Evolutionary conservation across 2,113 vertebrate genomes (phyloP), one percentile per base, ranked within the genome.

Genomic region (Psophia crepitans): DNA sequence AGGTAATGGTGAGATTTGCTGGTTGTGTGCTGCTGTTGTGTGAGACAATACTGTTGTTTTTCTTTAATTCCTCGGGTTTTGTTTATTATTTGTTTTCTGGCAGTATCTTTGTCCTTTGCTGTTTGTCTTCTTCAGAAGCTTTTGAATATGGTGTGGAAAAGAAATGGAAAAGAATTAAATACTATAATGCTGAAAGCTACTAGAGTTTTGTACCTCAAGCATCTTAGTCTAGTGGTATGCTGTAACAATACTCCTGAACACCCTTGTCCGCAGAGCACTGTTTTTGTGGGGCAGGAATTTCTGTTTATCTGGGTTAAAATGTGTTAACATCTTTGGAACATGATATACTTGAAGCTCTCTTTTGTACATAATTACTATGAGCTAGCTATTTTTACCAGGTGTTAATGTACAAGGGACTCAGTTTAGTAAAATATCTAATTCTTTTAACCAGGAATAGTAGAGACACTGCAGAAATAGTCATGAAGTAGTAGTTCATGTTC

Each of bases 31-130:
- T 84, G 6, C n/a, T n/a, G n/a, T n/a, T n/a, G n/a, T n/a, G n/a
- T n/a, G 46, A 53, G 32, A 37, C 3, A 0, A 51, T 73, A n/a
- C 21, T 17, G 11, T 0, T 0, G 6, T 4, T 43, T 4, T 9
- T 28, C 58, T 35, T 66, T 41, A 15, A 44, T 66, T 87, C 5
- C 12, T 54, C 5, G 1, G 3, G 17, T 84, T 89, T 65, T 73
- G 3, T 35, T n/a, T 49, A 23, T 57, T 79, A 22, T 43, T 80
- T 65, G 4, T 57, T 56, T 22, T 93, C 46, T 64, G 33, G 6
- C 16, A 58, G 57, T 43, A 71, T 63, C 6, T 23, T 85, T 6
- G 27, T 37, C 8, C 7, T 48, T 53, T 75, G 35, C 11, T 27
- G 84, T 74, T 30, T 66, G 13, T 64, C 39, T 68, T 75, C 27